Base-by-base conservation (phyloP, 1,140 invertebrate genomes). In the Physella acuta region DNA sequence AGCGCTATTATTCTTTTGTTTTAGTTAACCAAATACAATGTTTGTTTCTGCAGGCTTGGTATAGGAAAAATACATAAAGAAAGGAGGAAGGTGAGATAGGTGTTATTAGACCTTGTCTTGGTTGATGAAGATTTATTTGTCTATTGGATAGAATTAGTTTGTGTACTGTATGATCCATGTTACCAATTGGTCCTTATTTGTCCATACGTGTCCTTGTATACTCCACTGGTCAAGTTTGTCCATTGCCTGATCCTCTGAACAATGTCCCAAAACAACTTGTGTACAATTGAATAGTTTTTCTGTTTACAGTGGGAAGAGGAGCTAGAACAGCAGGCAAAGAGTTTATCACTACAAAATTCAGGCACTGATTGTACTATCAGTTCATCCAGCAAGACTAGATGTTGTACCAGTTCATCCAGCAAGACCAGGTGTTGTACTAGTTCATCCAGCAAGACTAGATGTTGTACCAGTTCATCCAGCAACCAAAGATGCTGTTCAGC, bases 11-110 rank as follows among this genome's bases (percentile, higher is more conserved):
- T 4, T 17, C 20, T 51, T 34, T 49, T 51, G 26, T 31, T 11
- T 37, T 31, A 5, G 26, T 49, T 53, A 58, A 30, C 17, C 26
- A 24, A 31, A n/a, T 26, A 24, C 33, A 44, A 14, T 66, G 5
- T 31, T 51, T 71, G 53, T 61, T 37, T 71, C 75, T 75, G 14
- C 69, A 82, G 81, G 56, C 77, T 84, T 16, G 82, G 81, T 17
- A 84, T 84, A 68, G 82, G 82, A 30, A 84, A 84, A 77, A 73
- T 75, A 53, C 79, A 83, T 71, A 82, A 83, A 68, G 81, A 82
- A 33, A 78, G 81, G 67, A 76, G 77, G 36, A 80, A 79, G 77
- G 82, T 83, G 69, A 74, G 30, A 64, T 33, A n/a, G 24, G 39
- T 30, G 39, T 52, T 11, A 30, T 1, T 24, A 37, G 1, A 28